Percentiles rank a stretch among this genome's conserved stretches.
phyloP scores from a whole-genome alignment of 2,888 invertebrate genomes.

The Tupiocoris notatus region DNA sequence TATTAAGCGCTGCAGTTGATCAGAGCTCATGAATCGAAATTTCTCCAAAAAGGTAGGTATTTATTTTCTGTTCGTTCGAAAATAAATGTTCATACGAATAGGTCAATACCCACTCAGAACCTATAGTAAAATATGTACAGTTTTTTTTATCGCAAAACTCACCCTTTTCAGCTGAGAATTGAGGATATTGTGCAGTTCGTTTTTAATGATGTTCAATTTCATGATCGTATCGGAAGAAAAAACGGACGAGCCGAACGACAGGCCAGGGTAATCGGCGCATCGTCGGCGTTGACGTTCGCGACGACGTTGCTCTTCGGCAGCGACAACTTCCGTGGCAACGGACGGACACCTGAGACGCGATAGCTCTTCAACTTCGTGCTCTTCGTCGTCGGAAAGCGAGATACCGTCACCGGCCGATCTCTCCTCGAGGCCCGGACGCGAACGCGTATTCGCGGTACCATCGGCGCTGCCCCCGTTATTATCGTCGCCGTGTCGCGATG shows the following conservation, averaged over 20 bases:
- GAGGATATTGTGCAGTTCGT: slow-evolving; percentile 96
- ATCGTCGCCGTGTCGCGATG: slow-evolving; percentile 8
- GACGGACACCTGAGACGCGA: slow-evolving; percentile 84
- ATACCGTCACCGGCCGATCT: slow-evolving; percentile 50
- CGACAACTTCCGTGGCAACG: slow-evolving; percentile 83
- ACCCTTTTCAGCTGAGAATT: slow-evolving; percentile 95
- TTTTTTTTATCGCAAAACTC: slow-evolving; percentile 57
- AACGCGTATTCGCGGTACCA: background rate
- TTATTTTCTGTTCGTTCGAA: too few species aligned
- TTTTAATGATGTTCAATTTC: slow-evolving; percentile 95
- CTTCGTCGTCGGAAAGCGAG: slow-evolving; percentile 48
- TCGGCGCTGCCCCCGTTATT: slow-evolving; percentile 43
- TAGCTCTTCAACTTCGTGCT: slow-evolving; percentile 73
- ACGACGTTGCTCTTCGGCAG: slow-evolving; percentile 74
- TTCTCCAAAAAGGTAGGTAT: too few species aligned
- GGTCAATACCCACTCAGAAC: too few species aligned
- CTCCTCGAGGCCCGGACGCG: slow-evolving; percentile 41
- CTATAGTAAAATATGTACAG: too few species aligned
- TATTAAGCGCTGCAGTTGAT: too few species aligned
- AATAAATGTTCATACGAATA: too few species aligned
- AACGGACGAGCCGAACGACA: slow-evolving; percentile 87
- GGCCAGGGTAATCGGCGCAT: slow-evolving; percentile 88
- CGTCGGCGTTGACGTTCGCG: slow-evolving; percentile 66
- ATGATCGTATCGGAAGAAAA: slow-evolving; percentile 96
- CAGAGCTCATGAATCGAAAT: too few species aligned